Base-by-base conservation (phyloP, 2,113 vertebrate genomes). In the Sinocyclocheilus anshuiensis region DNA sequence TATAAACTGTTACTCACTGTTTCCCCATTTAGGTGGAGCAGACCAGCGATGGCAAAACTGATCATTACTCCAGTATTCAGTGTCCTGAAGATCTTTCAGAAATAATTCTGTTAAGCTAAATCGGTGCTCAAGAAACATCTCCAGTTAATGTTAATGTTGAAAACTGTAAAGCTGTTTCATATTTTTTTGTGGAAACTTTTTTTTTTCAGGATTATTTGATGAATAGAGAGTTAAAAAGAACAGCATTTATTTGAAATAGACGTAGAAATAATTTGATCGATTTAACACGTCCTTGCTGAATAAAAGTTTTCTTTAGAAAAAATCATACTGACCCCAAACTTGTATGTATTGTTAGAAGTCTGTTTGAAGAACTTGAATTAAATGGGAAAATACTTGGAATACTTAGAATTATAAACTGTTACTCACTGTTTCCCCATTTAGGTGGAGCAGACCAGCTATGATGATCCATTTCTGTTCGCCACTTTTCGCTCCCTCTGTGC, bases 381-480 rank as follows among this genome's bases (percentile, higher is more conserved):
- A 63, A 63, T 63, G 20, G 55, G 18, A 22, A 59, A 59, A 59
- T 8, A 22, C 42, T 53, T 53, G 42, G 9, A 45, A 45, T 45
- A 10, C 42, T 53, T 53, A 1, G 50, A 53, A 29, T 39, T 0
- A 48, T n/a, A 11, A 53, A 36, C 18, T 16, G 10, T 69, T 61
- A 8, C 29, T 2, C 2, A 59, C 57, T 39, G 53, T 79, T 74
- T 83, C 16, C 59, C 48, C 22, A 2, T 69, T 89, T 42, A 99
- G 98, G 95, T 97, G 69, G 95, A 95, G 29, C 87, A 90, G 1
- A 94, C 96, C 90, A 93, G 93, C 24, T 94, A 96, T 63, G 94
- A 94, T 20, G 96, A 99, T 71, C 97, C 97, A 16, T 99, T 99
- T 20, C 3, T 97, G 79, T 98, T 99, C 79, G 98, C 96, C 84